Evolutionary conservation across 2,113 vertebrate species (phyloP), one percentile per base, ranked within the genome.

Genomic region (Osmerus mordax): DNA sequence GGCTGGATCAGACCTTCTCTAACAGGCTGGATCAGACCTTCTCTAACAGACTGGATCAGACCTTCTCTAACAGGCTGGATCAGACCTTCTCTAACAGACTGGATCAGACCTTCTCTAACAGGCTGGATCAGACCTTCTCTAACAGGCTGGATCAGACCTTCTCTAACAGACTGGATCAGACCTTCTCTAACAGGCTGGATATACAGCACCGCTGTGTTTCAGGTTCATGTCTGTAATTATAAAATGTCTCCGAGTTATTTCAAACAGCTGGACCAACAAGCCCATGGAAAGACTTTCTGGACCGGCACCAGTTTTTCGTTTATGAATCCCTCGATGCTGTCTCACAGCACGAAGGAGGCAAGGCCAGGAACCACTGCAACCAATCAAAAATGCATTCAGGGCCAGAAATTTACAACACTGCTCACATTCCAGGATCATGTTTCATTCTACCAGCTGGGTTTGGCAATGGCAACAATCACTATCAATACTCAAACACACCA

Each of bases 201-300:
- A 5, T 36, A 66, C 62, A 77, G 72, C 69, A 54, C 63, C 71
- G 70, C 72, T 69, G 65, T 77, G 73, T 59, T 81, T 73, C 47
- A 66, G 56, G 73, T 81, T 72, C 60, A 53, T 84, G 60, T 84
- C 74, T 75, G 73, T 87, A 86, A 90, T 87, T 87, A 88, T 87
- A 85, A 88, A 86, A 87, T 78, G 81, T 83, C 75, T 69, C 70
- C 54, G 79, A 75, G 80, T 87, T 85, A 87, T 90, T 90, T 86
- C 82, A 82, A 88, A 74, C 89, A 91, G 87, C 89, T 91, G 90
- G 80, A 90, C 78, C 86, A 90, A 88, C 88, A 90, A 83, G 74
- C 74, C 80, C 66, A 83, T 78, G 81, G 86, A 84, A 78, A 77
- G 65, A 69, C 72, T 89, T 91, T 86, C 86, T 86, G 87, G 85